phyloP scores from a whole-genome alignment of 2,113 vertebrate species.

The Pomatorhinus ruficollis region DNA sequence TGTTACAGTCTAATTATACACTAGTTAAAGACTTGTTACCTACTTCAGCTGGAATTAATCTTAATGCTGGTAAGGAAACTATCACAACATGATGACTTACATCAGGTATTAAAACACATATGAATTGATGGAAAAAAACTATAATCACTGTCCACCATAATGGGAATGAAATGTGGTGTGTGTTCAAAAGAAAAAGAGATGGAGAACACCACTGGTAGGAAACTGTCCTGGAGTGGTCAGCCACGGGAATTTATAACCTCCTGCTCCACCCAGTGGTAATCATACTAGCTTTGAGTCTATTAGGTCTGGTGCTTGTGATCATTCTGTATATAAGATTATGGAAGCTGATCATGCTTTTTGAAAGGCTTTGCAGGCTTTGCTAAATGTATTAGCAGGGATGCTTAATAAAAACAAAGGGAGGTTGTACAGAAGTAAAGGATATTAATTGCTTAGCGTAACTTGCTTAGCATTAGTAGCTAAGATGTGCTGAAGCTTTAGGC shows the following conservation, averaged over 20 bases:
- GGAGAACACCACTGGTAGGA: not conserved
- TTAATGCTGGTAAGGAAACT: not conserved
- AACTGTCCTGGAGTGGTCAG: not conserved
- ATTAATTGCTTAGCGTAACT: not conserved
- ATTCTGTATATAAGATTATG: not conserved
- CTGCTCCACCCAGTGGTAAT: conserved; percentile 24
- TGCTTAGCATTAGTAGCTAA: not conserved
- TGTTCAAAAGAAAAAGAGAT: not conserved
- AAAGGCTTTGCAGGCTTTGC: not conserved
- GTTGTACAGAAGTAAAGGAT: not conserved
- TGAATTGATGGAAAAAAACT: not conserved
- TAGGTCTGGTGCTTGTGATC: not conserved
- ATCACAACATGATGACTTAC: not conserved
- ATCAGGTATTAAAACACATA: not conserved
- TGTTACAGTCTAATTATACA: not conserved
- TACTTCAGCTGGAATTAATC: conserved; percentile 5
- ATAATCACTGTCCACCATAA: not conserved
- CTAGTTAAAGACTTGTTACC: not conserved
- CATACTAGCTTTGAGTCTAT: not conserved
- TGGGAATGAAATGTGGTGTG: not conserved
- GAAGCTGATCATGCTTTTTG: not conserved
- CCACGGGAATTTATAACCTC: not conserved
- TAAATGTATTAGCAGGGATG: not conserved
- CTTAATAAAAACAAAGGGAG: not conserved
- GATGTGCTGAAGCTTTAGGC: not conserved